phyloP scores from a whole-genome alignment of 2,113 vertebrate species.

The Oxyruncus cristatus region DNA sequence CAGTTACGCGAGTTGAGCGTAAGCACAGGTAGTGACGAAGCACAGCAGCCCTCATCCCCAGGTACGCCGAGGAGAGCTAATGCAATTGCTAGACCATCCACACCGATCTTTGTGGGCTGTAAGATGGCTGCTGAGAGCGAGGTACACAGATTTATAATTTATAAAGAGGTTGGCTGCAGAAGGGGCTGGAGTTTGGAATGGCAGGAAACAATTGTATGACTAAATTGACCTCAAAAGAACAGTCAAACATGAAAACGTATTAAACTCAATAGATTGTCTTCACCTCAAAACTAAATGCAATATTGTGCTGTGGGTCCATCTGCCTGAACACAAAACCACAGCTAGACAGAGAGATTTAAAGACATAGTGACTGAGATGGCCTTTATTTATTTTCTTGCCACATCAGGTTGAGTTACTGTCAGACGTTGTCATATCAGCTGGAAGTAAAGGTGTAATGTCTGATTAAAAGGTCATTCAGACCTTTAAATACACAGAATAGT shows the following conservation, averaged over 20 bases:
- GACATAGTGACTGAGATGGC: not conserved
- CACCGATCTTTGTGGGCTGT: not conserved
- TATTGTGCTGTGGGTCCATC: not conserved
- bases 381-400: slow-evolving; percentile 49
- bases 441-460: slow-evolving; percentile 46
- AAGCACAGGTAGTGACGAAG: not conserved
- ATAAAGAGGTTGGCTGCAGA: slow-evolving; percentile 40
- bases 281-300: not conserved
- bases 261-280: not conserved
- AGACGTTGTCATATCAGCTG: slow-evolving; percentile 18
- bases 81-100: not conserved
- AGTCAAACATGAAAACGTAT: not conserved
- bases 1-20: accelerated
- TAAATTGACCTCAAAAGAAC: slow-evolving; percentile 34
- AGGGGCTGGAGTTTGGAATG: not conserved
- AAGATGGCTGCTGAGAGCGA: slow-evolving; percentile 42
- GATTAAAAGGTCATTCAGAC: slow-evolving; percentile 64
- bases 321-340: slow-evolving; percentile 3
- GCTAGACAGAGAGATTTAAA: slow-evolving; percentile 27
- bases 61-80: not conserved
- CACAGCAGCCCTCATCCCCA: not conserved
- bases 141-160: slow-evolving; percentile 43
- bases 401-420: slow-evolving; percentile 32
- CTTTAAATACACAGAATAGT: slow-evolving; percentile 34
- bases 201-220: not conserved